Base-by-base conservation (phyloP, 2,888 invertebrate species). In the Blastobasis lacticolella region DNA sequence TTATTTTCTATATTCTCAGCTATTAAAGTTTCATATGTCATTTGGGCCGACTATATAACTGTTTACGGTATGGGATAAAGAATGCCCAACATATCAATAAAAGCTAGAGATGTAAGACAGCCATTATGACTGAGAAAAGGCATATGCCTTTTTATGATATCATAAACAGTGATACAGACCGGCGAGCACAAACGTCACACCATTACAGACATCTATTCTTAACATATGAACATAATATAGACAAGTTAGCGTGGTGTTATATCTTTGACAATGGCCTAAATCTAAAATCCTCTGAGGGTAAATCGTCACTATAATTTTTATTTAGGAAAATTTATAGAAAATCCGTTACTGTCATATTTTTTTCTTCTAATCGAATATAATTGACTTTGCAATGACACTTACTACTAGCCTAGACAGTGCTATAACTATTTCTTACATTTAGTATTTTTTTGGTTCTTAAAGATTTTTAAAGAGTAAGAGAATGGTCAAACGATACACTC, bases 321-420 rank as follows among this genome's bases (percentile, higher is more conserved):
- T 67, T 71, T 70, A 74, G 71, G 71, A 69, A 73, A 70, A 66
- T 76, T 78, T 81, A 75, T 85, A 83, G 81, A 85, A 85, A 85
- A 81, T 75, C 73, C 80, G 62, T 48, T 81, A 78, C 76, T 73
- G 80, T 74, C 75, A 75, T 75, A 74, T 71, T 75, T 74, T 72
- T 74, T 73, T 66, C 59, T 74, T 78, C 87, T 88, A 88, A 79
- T 86, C 80, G 77, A 83, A 88, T 87, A 88, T 88, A 88, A 88
- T 88, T 88, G 87, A 88, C 87, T 81, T 85, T 76, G 83, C 85
- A 76, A 84, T 83, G 81, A 85, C 82, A 81, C 84, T 84, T 84
- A 86, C 85, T 87, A 83, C 79, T 85, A 87, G 73, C 77, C 83
- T 86, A 84, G 73, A 77, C 66, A 77, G 79, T 84, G 85, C 85